phyloP scores from a whole-genome alignment of 2,888 invertebrate genomes.

The Exephanes ischioxanthus region DNA sequence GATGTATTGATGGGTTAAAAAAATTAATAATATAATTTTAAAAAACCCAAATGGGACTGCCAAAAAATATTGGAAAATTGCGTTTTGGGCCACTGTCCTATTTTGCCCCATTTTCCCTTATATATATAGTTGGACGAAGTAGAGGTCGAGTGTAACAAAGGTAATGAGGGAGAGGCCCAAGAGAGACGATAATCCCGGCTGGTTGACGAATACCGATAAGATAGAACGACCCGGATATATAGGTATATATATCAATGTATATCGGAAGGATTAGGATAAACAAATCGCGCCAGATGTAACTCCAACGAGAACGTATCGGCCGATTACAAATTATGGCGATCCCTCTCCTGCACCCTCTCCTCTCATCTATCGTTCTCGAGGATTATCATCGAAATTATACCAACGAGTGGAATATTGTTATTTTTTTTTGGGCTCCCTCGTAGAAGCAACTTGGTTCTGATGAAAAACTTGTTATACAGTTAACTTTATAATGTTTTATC shows the following conservation, averaged over 20 bases:
- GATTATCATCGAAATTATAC: constrained; percentile 44
- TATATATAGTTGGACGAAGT: background rate
- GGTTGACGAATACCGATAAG: constrained; percentile 64
- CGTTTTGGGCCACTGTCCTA: too few species aligned
- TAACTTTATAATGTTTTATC: too few species aligned
- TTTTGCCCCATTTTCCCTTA: too few species aligned
- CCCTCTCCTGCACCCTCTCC: constrained; percentile 47
- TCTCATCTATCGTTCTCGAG: constrained; percentile 41
- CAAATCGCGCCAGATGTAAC: constrained; percentile 73
- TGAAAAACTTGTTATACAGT: too few species aligned
- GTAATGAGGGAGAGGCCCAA: constrained; percentile 22
- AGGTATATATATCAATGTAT: constrained; percentile 43
- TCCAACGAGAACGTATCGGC: constrained; percentile 64
- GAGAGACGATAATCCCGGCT: constrained; percentile 29
- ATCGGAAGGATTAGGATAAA: constrained; percentile 70
- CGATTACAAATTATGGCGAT: constrained; percentile 65
- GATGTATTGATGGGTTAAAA: too few species aligned
- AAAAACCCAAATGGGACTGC: too few species aligned
- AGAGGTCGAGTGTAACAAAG: background rate
- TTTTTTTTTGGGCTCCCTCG: background rate
- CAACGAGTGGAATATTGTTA: background rate
- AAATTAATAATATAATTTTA: too few species aligned
- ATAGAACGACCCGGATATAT: constrained; percentile 40
- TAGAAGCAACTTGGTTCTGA: too few species aligned
- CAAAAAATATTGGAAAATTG: too few species aligned